phyloP scores from a whole-genome alignment of 2,113 vertebrate species.

The Amblyopsis rosae region DNA sequence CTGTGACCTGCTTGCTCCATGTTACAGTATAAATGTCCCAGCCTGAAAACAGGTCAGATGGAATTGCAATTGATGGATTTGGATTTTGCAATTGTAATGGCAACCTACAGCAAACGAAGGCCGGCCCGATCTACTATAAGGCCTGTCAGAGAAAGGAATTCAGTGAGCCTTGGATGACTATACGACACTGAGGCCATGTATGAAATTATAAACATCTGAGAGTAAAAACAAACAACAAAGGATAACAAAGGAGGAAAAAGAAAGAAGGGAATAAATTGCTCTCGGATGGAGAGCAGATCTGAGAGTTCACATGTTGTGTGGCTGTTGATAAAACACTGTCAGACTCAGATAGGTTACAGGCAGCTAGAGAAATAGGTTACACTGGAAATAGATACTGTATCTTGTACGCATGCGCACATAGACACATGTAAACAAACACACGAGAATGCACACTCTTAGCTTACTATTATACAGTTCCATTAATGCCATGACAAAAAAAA shows the following conservation, averaged over 20 bases:
- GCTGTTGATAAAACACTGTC: slow-evolving; percentile 27
- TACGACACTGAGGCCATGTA: background rate
- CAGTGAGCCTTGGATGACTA: background rate
- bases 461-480: no score
- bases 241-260: slow-evolving; percentile 41
- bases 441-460: background rate
- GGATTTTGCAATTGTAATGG: background rate
- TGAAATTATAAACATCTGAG: slow-evolving; percentile 10
- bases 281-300: slow-evolving; percentile 25
- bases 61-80: background rate
- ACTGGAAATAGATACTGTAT: slow-evolving; percentile 22
- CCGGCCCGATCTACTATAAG: slow-evolving; percentile 3
- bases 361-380: slow-evolving; percentile 26
- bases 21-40: background rate
- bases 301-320: slow-evolving; percentile 43
- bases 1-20: background rate
- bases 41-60: background rate
- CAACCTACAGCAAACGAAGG: background rate
- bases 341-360: slow-evolving; percentile 37
- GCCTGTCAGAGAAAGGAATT: background rate
- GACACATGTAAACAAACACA: slow-evolving; percentile 5
- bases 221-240: slow-evolving; percentile 45
- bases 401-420: slow-evolving; percentile 12
- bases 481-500: no score
- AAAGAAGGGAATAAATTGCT: slow-evolving; percentile 34